Conservation (phyloP, 2,113 vertebrate species). For the Cepphus grylle region DNA sequence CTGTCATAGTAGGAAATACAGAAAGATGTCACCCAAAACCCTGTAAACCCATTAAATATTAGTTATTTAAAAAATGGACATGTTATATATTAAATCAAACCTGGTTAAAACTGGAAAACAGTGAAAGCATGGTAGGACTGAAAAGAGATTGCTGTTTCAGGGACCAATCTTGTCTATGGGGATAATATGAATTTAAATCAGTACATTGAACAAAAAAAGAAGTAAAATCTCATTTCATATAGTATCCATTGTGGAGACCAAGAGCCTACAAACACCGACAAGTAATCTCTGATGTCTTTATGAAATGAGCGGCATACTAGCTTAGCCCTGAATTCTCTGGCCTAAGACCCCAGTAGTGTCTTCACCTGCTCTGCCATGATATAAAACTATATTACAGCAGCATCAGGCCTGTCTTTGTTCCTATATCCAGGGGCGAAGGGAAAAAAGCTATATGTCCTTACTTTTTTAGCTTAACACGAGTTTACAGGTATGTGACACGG, state of each 20-base stretch:
- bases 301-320: background rate
- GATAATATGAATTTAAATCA: background rate
- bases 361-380: background rate
- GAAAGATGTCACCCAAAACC: background rate
- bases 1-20: background rate
- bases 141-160: background rate
- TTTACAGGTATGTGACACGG: background rate
- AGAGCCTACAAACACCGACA: background rate
- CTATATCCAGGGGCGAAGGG: fast-evolving
- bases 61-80: background rate
- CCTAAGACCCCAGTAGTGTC: background rate
- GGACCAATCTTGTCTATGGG: background rate
- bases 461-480: background rate
- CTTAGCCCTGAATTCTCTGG: background rate
- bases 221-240: background rate
- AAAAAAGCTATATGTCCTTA: background rate
- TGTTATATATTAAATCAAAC: background rate
- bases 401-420: background rate
- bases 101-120: background rate
- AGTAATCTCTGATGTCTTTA: background rate
- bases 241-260: background rate
- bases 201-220: background rate
- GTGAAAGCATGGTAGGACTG: background rate
- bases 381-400: background rate
- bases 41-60: background rate